Evolutionary conservation across 2,888 invertebrate species (phyloP), one percentile per base, ranked within the genome.

Genomic region (Nudaria mundana): DNA sequence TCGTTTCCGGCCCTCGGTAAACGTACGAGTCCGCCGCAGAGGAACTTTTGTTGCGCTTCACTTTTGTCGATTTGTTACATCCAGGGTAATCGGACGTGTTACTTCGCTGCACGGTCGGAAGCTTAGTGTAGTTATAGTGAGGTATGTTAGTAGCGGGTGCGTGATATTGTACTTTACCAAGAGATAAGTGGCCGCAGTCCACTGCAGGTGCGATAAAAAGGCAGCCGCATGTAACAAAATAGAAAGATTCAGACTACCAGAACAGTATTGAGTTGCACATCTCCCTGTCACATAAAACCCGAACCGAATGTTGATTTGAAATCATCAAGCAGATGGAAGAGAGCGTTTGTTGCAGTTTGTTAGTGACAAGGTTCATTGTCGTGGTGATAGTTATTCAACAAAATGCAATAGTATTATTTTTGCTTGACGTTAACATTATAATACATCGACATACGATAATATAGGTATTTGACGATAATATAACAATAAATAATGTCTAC

Each of bases 121-220:
- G 64, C 76, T 81, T 83, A 66, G 81, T 78, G 73, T 74, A 75
- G 73, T 80, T 82, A 77, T 73, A 80, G 69, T 80, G 80, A 64
- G 77, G 71, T 63, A 75, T 76, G 87, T 89, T 89, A 89, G 89
- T 85, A 65, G 84, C 82, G 81, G 82, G 85, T 83, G 91, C 91
- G 89, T 91, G 92, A 91, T 91, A 91, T 88, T 90, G 92, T 91
- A 92, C 92, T 84, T 92, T 92, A 91, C 92, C 92, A 79, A 91
- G 85, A 82, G 91, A 90, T 77, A 92, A 90, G 84, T 86, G 89
- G 76, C 81, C 89, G 85, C 90, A 91, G 82, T 92, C 92, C 90
- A 90, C 92, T 92, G 91, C 88, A 82, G 86, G 86, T 84, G 90
- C 82, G 88, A 88, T 80, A 82, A 79, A 85, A 81, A 82, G 88